A percentile compares a stretch with the other conserved stretches of the same genome.
phyloP scores from a whole-genome alignment of 2,888 invertebrate genomes.

The Pemphredon lugubris region DNA sequence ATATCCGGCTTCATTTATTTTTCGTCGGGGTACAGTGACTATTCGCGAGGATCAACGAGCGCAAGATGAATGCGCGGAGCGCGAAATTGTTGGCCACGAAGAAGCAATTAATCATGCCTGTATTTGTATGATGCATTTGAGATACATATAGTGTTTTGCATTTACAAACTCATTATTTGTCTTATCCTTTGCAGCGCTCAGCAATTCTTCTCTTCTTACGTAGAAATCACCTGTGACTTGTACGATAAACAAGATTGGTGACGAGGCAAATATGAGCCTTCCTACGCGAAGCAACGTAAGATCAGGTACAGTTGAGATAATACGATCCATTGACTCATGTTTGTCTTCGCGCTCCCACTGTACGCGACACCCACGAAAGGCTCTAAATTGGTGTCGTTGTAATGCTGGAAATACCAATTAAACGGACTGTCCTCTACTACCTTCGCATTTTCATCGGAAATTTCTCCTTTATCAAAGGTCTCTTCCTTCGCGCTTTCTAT shows the following conservation, averaged over 20 bases:
- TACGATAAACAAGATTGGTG: not conserved
- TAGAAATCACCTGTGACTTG: not conserved
- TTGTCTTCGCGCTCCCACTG: constrained; percentile 32
- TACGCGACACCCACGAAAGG: constrained; percentile 80
- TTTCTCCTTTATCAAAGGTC: constrained; percentile 71
- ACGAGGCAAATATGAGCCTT: not conserved
- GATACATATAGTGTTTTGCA: constrained; percentile 18
- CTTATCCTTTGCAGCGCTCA: constrained; percentile 1
- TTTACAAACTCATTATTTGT: constrained; percentile 15
- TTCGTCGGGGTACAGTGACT: constrained; percentile 24
- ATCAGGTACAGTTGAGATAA: constrained; percentile 47
- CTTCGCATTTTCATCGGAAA: constrained; percentile 78
- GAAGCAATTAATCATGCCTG: constrained; percentile 14
- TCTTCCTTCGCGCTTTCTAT: constrained; percentile 81
- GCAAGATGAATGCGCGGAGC: constrained; percentile 5
- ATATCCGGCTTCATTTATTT: constrained; percentile 48
- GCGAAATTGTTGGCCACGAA: constrained; percentile 9
- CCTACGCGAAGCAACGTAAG: constrained; percentile 32
- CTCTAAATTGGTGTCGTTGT: constrained; percentile 85
- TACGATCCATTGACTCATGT: constrained; percentile 40
- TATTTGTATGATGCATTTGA: constrained; percentile 33
- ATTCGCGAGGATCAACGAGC: not conserved
- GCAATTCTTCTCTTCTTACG: constrained; percentile 1
- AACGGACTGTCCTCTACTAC: constrained; percentile 83
- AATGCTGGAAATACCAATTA: constrained; percentile 94